Percentiles rank a stretch among this genome's conserved stretches.
Evolutionary conservation across 2,888 invertebrate genomes (phyloP).

Genomic region (Melanophora roralis): DNA sequence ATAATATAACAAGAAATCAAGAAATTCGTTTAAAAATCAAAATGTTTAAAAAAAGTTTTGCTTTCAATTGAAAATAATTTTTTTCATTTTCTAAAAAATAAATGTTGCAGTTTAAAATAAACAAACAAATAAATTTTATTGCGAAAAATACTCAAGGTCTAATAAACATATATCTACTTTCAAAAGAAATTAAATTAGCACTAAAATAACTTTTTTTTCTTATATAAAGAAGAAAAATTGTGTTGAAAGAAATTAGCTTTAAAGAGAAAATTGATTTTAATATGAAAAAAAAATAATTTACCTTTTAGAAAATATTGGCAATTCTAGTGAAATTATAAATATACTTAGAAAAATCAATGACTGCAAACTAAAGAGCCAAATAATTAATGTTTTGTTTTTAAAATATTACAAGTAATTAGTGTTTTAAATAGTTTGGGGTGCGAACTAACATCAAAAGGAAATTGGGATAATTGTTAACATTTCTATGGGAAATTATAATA

Average conservation of each 20-base stretch:
- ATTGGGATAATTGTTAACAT: background rate
- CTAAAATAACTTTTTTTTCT: too few relatives aligned
- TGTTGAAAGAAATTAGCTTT: background rate
- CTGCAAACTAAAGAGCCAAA: background rate
- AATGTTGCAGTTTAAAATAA: background rate
- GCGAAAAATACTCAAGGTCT: background rate
- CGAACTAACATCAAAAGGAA: background rate
- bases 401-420: slow-evolving; percentile 1
- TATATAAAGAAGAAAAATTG: background rate
- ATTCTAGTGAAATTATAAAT: background rate
- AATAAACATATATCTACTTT: background rate
- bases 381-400: background rate
- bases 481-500: too few relatives aligned
- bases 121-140: background rate
- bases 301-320: too few relatives aligned
- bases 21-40: too few relatives aligned
- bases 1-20: too few relatives aligned
- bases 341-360: background rate
- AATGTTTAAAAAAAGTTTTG: too few relatives aligned
- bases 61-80: background rate
- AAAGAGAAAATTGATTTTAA: background rate
- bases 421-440: background rate
- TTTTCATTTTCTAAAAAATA: background rate
- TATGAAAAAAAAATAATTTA: background rate
- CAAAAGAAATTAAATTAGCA: background rate